Base-by-base conservation (phyloP, 2,113 vertebrate species). In the Ciconia maguari region DNA sequence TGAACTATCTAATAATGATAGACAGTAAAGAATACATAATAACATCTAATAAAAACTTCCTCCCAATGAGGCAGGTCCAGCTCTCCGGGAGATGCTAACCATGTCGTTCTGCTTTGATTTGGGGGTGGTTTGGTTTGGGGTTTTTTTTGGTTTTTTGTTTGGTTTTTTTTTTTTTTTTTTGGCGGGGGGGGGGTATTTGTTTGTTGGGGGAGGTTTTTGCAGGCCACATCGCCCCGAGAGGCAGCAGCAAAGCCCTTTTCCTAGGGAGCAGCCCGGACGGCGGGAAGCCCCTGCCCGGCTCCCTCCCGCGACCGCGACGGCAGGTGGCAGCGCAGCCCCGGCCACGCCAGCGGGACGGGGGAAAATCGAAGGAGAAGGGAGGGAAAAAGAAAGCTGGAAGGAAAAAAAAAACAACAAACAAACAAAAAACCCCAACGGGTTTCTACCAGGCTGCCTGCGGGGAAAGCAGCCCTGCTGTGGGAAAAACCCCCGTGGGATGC, bases 301-400 rank as follows among this genome's bases (percentile, higher is more conserved):
- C 14, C n/a, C 60, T 36, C 41, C 49, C 26, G 5, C 62, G 3
- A 13, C 19, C 3, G 9, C 12, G 55, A 62, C 96, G 15, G 57
- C 86, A 97, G 96, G 68, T 81, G 95, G 96, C 94, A 94, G 95
- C 83, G 30, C 83, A 89, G 64, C 62, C 58, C 44, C 71, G 26
- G 76, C 44, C 54, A 93, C 9, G 70, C 12, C 42, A 5, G 69
- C 8, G 2, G 29, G 38, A 38, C 24, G 6, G 3, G 19, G 18
- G 38, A 38, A 36, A 38, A 38, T 38, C 38, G 38, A 38, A 1
- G 4, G 1, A 1, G 7, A 2, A 5, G 42, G 13, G 42, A 42
- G 6, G 36, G 4, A 27, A 16, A 1, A 1, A 21, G 4, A 11
- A 38, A 21, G 10, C 17, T 1, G 11, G 36, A 30, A 14, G 12